Conservation (phyloP, 2,113 vertebrate species). For the Varanus komodoensis region DNA sequence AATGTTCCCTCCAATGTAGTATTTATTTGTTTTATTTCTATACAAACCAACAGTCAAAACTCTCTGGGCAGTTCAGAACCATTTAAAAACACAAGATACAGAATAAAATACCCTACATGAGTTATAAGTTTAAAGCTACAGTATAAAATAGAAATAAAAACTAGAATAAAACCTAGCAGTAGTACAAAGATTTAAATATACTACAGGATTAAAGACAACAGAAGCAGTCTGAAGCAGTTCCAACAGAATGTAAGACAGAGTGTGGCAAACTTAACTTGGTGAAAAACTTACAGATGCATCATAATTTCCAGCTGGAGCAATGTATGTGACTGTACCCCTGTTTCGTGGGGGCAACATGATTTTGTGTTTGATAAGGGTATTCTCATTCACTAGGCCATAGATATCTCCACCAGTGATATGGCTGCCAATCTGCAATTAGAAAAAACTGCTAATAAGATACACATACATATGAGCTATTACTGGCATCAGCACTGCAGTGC, state of each 20-base stretch:
- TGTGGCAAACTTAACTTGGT: neutral
- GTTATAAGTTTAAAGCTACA: too few relatives aligned
- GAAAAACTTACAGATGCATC: conserved; percentile 87
- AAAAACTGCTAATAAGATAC: conserved; percentile 40
- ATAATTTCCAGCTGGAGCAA: conserved; percentile 92
- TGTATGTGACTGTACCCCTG: conserved; percentile 94
- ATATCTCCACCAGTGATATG: conserved; percentile 98
- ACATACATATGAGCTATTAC: neutral
- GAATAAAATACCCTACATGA: too few relatives aligned
- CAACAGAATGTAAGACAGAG: neutral
- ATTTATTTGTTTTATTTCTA: neutral
- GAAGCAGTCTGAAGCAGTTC: neutral
- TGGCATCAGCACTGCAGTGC: too few relatives aligned
- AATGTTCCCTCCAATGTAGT: neutral
- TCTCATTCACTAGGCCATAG: conserved; percentile 91
- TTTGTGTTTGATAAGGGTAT: conserved; percentile 97
- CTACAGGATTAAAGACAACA: too few relatives aligned
- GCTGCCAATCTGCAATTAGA: conserved; percentile 87
- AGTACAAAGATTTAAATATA: too few relatives aligned
- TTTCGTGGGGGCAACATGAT: conserved; percentile 95
- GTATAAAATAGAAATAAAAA: too few relatives aligned
- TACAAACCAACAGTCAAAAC: too few relatives aligned
- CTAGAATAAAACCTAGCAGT: too few relatives aligned
- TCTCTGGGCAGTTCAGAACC: too few relatives aligned
- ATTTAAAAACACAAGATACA: too few relatives aligned